phyloP scores from a whole-genome alignment of 1,140 invertebrate genomes.

The Papilio xuthus region DNA sequence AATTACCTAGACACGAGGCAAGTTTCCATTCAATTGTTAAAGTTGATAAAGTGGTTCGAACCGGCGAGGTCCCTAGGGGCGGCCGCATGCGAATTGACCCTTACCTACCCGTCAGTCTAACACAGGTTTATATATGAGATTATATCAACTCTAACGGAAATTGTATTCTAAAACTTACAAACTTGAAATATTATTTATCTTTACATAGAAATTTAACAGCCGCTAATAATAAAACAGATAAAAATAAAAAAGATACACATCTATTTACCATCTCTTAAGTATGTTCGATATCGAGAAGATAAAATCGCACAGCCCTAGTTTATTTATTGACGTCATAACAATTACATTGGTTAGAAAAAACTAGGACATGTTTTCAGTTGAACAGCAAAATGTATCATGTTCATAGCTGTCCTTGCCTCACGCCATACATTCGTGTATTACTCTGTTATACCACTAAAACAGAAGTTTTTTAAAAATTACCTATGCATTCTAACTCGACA shows the following conservation, averaged over 20 bases:
- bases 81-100: background rate
- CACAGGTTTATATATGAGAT: background rate
- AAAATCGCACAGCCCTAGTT: constrained; percentile 21
- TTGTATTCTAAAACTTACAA: background rate
- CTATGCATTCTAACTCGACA: constrained; percentile 20
- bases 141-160: background rate
- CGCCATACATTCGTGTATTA: constrained; percentile 44
- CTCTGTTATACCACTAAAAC: constrained; percentile 12
- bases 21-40: constrained; percentile 32
- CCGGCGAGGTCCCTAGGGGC: constrained; percentile 26
- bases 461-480: constrained; percentile 21
- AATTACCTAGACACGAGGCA: constrained; percentile 20
- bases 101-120: background rate
- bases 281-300: background rate
- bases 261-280: background rate
- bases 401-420: constrained; percentile 59
- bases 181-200: no score
- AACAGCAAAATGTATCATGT: constrained; percentile 61
- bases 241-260: no score
- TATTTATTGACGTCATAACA: constrained; percentile 64
- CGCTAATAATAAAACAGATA: no score
- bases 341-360: constrained; percentile 59
- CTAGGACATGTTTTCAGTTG: constrained; percentile 70
- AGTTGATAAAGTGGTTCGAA: constrained; percentile 43
- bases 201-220: no score